Base-by-base conservation (phyloP, 2,797 vertebrate species). In the Leptodactylus fallax region DNA sequence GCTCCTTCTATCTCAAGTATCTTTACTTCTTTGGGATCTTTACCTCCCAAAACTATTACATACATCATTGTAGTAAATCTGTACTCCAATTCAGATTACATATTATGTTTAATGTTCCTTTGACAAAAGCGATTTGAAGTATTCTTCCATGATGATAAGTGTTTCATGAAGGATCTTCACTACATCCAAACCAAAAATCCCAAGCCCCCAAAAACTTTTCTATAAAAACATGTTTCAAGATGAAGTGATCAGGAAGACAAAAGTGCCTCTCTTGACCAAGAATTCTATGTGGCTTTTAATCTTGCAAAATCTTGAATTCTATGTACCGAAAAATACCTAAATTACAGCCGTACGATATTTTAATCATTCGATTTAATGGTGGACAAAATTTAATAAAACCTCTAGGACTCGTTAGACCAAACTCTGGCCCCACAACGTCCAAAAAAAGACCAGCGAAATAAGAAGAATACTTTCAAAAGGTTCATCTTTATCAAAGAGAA, bases 401-500 rank as follows among this genome's bases (percentile, higher is more conserved):
- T 85, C 71, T 23, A 86, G 71, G 71, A 86, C 72, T 89, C 67
- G 79, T 86, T 86, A 85, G 58, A 82, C 71, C 79, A 89, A 69
- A 79, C 74, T 81, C 56, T 36, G 63, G 60, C 83, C 79, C 60
- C 79, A 58, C 83, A 82, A 78, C 21, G 25, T 72, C 79, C 79
- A 86, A 74, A 85, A 51, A 89, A 78, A 67, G 60, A 49, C 51
- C 53, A n/a, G 19, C 51, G 25, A 77, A 86, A 89, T 83, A 79
- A 67, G 83, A 85, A 88, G 84, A 89, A 89, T 89, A 47, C 83
- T 65, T 89, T 89, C 84, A 86, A 89, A 86, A 89, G 84, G 72
- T 89, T 89, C 85, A 83, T 86, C 63, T 86, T 86, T 86, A 89
- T 89, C 88, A 89, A 86, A 89, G 85, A 36, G 88, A 89, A 89